Base-by-base conservation (phyloP, 2,888 invertebrate species). In the Sesamia inferens region DNA sequence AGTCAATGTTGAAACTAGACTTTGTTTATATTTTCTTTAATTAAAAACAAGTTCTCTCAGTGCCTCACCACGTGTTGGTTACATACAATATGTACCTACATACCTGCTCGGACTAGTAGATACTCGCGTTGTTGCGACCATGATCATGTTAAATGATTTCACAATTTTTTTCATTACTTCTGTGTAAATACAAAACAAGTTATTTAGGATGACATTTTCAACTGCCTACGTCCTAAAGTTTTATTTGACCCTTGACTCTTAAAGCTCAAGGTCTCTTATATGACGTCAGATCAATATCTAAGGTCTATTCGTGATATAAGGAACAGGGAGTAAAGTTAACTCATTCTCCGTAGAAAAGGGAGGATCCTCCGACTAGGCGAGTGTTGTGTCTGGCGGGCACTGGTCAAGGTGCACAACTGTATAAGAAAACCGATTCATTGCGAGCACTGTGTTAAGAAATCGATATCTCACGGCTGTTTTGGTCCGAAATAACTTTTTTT, bases 101-200 rank as follows among this genome's bases (percentile, higher is more conserved):
- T 31, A 31, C 31, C 31, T 31, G 31, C 31, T 31, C 31, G 31
- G 3, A 31, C n/a, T 31, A 31, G 31, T 31, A 31, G 31, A 31
- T 31, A 31, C 68, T 48, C 5, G 11, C n/a, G 5, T 22, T 62
- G 8, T 14, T 48, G 10, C 24, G 19, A 24, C 19, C 13, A 24
- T n/a, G 19, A 44, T n/a, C 16, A 24, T 14, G 24, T 57, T 67
- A 24, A 51, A 11, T 31, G 6, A 3, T 31, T 5, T n/a, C n/a
- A 65, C n/a, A 19, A 24, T 19, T n/a, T n/a, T 31, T 11, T 64
- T 54, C 39, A 39, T 47, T 14, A 58, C 16, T 31, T 16, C 24
- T 31, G 31, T 31, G 31, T 1, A 31, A 31, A 31, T 31, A 71
- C 22, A 63, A 71, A 81, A 80, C 75, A 73, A 51, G 5, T n/a